Evolutionary conservation across 2,888 invertebrate genomes (phyloP).

Genomic region (Teinopalpus imperialis): DNA sequence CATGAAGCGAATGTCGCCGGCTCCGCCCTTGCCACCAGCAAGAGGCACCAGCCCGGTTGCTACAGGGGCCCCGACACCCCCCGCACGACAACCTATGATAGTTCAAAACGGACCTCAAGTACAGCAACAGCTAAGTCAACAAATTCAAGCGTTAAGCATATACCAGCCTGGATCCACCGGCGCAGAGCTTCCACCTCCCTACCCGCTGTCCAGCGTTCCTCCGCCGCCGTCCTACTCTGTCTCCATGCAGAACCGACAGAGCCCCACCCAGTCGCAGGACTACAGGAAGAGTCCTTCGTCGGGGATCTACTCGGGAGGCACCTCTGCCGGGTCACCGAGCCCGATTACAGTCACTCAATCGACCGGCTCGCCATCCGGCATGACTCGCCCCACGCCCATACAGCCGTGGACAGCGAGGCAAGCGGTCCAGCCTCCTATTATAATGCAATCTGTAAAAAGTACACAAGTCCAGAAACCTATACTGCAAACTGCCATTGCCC

Average conservation of each 20-base stretch:
- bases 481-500: slow-evolving; percentile 97
- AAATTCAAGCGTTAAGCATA: slow-evolving; percentile 92
- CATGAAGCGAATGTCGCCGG: slow-evolving; percentile 84
- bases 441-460: slow-evolving; percentile 98
- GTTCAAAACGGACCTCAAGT: slow-evolving; percentile 91
- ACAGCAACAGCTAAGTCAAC: slow-evolving; percentile 93
- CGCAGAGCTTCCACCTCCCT: slow-evolving; percentile 86
- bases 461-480: slow-evolving; percentile 97
- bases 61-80: slow-evolving; percentile 82
- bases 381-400: slow-evolving; percentile 90
- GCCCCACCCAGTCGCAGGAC: slow-evolving; percentile 91
- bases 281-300: slow-evolving; percentile 93
- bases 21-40: slow-evolving; percentile 83
- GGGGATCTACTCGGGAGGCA: slow-evolving; percentile 91
- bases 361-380: slow-evolving; percentile 83
- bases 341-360: slow-evolving; percentile 87
- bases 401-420: slow-evolving; percentile 93
- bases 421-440: slow-evolving; percentile 95
- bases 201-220: slow-evolving; percentile 83
- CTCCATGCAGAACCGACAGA: slow-evolving; percentile 93
- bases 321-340: slow-evolving; percentile 92
- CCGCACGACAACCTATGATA: slow-evolving; percentile 88
- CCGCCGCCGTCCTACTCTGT: slow-evolving; percentile 93
- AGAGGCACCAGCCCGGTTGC: slow-evolving; percentile 88
- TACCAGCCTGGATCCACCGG: slow-evolving; percentile 84